Evolutionary conservation across 2,113 vertebrate species (phyloP).

Genomic region (Chaetorhynchus papuensis): DNA sequence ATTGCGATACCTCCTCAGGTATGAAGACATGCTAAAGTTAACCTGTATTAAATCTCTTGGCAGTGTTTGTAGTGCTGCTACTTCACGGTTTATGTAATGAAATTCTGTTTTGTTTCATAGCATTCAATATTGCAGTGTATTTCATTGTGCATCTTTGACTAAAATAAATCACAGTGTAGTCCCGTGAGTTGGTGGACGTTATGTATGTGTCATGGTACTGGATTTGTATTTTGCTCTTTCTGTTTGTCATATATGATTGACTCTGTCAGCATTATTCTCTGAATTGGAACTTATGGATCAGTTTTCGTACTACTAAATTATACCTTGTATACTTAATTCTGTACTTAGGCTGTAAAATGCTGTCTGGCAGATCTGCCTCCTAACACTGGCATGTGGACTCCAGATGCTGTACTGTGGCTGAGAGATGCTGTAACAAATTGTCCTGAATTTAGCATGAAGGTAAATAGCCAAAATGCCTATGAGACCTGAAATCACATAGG

Average conservation of each 20-base stretch:
- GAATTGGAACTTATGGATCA: not conserved
- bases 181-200: not conserved
- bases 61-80: not conserved
- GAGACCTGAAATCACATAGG: not conserved
- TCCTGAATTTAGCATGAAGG: conserved; percentile 86
- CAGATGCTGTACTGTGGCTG: conserved; percentile 82
- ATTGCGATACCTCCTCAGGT: conserved; percentile 89
- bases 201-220: not conserved
- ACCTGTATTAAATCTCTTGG: not conserved
- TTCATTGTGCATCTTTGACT: not conserved
- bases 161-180: not conserved
- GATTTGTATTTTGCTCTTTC: not conserved
- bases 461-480: conserved; percentile 8
- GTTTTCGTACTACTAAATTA: not conserved
- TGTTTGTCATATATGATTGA: not conserved
- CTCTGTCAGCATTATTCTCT: not conserved
- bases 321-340: not conserved
- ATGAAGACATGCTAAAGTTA: not conserved
- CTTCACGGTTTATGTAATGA: not conserved
- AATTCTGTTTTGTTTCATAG: not conserved
- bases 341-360: conserved; percentile 83
- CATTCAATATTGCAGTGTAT: not conserved
- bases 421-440: conserved; percentile 78
- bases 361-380: conserved; percentile 80
- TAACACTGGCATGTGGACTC: conserved; percentile 82